Conservation (phyloP, 2,888 invertebrate species). For the Ormyrus thymus region DNA sequence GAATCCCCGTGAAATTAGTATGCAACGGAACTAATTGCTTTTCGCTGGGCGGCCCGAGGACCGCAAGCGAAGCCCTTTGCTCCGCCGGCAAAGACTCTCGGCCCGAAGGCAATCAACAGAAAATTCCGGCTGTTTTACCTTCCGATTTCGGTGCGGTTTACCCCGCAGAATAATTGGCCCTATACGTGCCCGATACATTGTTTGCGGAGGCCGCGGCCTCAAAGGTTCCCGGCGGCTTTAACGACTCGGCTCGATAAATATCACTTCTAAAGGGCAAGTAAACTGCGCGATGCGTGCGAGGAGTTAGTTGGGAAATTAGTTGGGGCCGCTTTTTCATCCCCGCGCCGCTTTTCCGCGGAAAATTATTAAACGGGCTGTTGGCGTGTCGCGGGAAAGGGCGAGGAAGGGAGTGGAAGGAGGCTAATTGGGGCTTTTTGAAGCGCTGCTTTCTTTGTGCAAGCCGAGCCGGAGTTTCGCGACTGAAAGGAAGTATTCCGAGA, state of each 20-base stretch:
- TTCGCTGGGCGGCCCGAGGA: constrained; percentile 9
- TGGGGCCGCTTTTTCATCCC: not conserved
- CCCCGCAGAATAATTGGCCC: constrained; percentile 27
- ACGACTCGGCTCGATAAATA: constrained; percentile 27
- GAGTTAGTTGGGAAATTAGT: constrained; percentile 33
- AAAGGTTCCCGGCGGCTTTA: not conserved
- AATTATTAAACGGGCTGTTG: constrained; percentile 23
- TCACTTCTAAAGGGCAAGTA: constrained; percentile 16
- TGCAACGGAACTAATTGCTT: constrained; percentile 43
- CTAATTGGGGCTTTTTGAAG: constrained; percentile 27
- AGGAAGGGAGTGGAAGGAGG: not conserved
- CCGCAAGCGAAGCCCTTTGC: not conserved
- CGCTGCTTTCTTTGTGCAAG: not conserved
- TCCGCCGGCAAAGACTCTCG: not conserved
- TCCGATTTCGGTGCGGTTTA: constrained; percentile 17
- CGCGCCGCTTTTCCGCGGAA: constrained; percentile 1
- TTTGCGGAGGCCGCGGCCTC: constrained; percentile 21
- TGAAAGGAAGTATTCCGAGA: not conserved
- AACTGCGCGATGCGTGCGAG: not conserved
- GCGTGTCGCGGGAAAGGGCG: not conserved
- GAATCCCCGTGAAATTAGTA: constrained; percentile 30
- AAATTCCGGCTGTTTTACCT: constrained; percentile 35
- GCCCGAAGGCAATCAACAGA: constrained; percentile 39
- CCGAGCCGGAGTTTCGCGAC: not conserved
- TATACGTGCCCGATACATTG: not conserved